Percentiles rank a stretch among this genome's conserved stretches.
phyloP scores from a whole-genome alignment of 2,888 invertebrate genomes.

The Neria commutata region DNA sequence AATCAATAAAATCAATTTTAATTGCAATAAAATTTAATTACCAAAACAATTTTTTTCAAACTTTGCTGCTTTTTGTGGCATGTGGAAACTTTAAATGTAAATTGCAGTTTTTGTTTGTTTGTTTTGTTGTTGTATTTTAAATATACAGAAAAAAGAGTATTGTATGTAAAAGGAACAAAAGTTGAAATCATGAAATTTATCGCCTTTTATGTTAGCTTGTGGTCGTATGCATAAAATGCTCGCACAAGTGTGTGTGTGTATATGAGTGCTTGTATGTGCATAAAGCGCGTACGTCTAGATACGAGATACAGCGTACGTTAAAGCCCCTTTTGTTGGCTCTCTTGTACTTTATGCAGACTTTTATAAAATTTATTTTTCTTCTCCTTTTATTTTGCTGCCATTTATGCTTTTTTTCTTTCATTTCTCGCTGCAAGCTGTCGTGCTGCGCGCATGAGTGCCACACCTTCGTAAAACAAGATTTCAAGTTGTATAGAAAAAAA shows the following conservation, averaged over 20 bases:
- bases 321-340: slow-evolving; percentile 11
- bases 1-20: no score
- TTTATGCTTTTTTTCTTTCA: neutral
- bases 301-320: slow-evolving; percentile 18
- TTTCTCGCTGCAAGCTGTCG: neutral
- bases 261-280: slow-evolving; percentile 4
- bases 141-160: no score
- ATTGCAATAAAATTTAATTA: no score
- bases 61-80: neutral
- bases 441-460: slow-evolving; percentile 17
- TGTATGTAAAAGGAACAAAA: neutral
- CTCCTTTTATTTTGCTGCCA: neutral
- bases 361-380: neutral
- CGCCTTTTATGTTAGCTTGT: slow-evolving; percentile 16
- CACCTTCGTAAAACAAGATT: slow-evolving; percentile 19
- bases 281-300: slow-evolving; percentile 8
- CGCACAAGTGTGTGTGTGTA: neutral
- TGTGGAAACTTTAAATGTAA: no score
- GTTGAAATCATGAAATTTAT: slow-evolving; percentile 4
- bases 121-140: neutral
- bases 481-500: slow-evolving; percentile 14
- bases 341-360: neutral
- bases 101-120: neutral
- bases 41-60: neutral
- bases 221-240: slow-evolving; percentile 9